Evolutionary conservation across 2,113 vertebrate species (phyloP), one percentile per base, ranked within the genome.

Genomic region (Corythornis vintsioides): DNA sequence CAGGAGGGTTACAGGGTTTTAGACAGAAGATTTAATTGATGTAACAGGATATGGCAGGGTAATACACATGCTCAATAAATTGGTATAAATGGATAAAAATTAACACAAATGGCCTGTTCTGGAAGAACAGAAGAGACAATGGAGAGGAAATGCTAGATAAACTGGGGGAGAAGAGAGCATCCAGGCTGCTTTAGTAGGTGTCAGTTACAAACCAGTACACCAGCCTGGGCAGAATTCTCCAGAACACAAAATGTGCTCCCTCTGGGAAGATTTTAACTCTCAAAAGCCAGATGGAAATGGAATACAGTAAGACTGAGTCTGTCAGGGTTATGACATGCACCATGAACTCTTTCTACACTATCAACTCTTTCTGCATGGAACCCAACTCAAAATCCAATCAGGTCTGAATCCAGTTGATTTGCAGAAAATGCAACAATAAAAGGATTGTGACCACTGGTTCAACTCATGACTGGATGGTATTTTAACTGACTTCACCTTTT

Each of bases 71-170:
- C 65, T 38, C 66, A 91, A 95, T 89, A 80, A 88, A 91, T 59
- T 2, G 2, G 25, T 55, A 86, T 66, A 89, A 95, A 85, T 33
- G 2, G 38, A 55, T 80, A 92, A 3, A 92, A 89, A 95, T 91
- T 76, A 83, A 79, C 59, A 43, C 14, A 86, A 92, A 89, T 47
- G 17, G 22, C 31, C 43, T 59, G 55, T 80, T 91, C 91, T 89
- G 90, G 55, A 83, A 92, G 26, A 91, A 70, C 79, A 95, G 78
- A 47, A 75, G 70, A 74, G 42, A 56, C 28, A 94, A 77, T n/a
- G 40, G 72, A 85, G 72, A 89, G 93, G 94, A 96, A 96, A 95
- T 88, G 75, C 12, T 83, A 17, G 21, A 66, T 63, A 91, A 92
- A 94, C 92, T 89, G 26, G n/a, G 26, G 13, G 25, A 13, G 67